Evolutionary conservation across 30 jellyfish, hydroid and myxozoan genomes (phyloP), one percentile per base, ranked within the genome.

Genomic region (Cassiopea xamachana): DNA sequence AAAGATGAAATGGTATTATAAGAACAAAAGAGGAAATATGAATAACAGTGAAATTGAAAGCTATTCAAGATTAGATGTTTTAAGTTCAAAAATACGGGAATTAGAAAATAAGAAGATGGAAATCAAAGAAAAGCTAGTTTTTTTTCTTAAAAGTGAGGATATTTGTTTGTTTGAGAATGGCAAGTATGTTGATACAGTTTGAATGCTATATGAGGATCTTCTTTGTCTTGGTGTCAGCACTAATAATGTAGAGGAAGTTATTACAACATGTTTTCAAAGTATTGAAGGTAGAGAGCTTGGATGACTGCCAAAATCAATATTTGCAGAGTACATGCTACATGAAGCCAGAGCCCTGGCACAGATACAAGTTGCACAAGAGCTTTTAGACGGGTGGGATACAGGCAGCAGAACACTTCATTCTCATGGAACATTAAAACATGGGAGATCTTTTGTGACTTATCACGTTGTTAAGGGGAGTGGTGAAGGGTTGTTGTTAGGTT

Each of bases 381-480:
- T 75, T n/a, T 39, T 2, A 4, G 68, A 75, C 5, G 50, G 50
- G 17, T 27, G 67, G 68, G 47, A 17, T 69, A 75, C 85, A 46
- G 85, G 47, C n/a, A 75, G 47, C 19, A 75, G 83, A 46, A 39
- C 83, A 19, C 44, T 86, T 0, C 94, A 19, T 2, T 1, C 89
- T 50, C 89, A 86, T 76, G 94, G 94, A 7, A 86, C 94, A 6
- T 86, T 82, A 1, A 86, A 76, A 55, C 55, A 86, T 45, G 88
- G 94, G 0, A 47, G 83, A n/a, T 19, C 73, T 1, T 75, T 47
- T 86, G 62, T 58, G 0, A 86, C 88, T 0, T 76, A 59, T 51
- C 89, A 73, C 45, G 48, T 86, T 74, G 94, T 73, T 3, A 86
- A 86, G 60, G 71, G 72, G 75, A 82, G 62, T 86, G 94, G 94